Percentiles rank a stretch among this genome's conserved stretches.
Conservation (phyloP, 64 coral and sea anemone genomes). For the Montipora cactus region DNA sequence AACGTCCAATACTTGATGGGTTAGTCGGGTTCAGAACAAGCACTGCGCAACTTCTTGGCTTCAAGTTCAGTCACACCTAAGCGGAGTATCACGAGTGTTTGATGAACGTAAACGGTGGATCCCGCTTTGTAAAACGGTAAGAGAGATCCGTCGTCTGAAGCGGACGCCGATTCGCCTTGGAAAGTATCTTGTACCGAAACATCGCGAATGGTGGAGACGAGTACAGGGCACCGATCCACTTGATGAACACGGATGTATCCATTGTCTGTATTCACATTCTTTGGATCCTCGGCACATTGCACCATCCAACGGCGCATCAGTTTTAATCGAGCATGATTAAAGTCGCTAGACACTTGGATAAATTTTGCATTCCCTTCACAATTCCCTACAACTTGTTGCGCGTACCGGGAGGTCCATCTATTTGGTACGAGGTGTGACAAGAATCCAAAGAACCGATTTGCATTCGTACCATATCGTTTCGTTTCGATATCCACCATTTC, state of each 20-base stretch:
- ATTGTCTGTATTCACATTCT: neutral
- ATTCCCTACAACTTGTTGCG: neutral
- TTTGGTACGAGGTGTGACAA: neutral
- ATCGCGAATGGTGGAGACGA: neutral
- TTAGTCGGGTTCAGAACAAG: neutral
- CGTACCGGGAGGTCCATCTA: neutral
- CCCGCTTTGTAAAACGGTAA: neutral
- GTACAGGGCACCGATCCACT: neutral
- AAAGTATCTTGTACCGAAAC: neutral
- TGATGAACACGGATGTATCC: neutral
- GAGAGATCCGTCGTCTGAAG: neutral
- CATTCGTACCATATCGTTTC: neutral
- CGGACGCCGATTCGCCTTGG: too few species aligned
- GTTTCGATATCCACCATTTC: neutral
- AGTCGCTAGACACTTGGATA: neutral
- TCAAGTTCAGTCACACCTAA: neutral
- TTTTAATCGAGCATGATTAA: neutral
- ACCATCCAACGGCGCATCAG: neutral
- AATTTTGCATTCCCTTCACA: neutral
- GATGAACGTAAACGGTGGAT: neutral
- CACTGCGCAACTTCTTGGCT: neutral
- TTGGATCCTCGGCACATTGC: neutral
- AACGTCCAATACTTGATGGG: slow-evolving; percentile 8
- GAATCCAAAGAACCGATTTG: neutral
- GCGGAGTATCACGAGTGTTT: neutral